Base-by-base conservation (phyloP, 2,888 invertebrate genomes). In the Eumerus sabulonum region DNA sequence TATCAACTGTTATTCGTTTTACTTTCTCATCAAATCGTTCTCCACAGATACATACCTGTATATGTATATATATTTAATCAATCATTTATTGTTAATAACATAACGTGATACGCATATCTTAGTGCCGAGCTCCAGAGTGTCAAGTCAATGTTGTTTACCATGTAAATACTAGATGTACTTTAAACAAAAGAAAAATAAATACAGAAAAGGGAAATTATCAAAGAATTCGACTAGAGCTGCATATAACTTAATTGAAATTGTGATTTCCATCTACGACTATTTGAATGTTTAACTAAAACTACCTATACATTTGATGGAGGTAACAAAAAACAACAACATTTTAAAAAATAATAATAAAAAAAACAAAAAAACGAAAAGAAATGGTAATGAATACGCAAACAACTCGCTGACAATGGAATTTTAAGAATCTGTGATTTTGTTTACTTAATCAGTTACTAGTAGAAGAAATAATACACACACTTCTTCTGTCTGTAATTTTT, bases 91-190 rank as follows among this genome's bases (percentile, higher is more conserved):
- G 66, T 48, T 66, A 72, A 50, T 47, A 72, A 62, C 62, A 57
- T 36, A 62, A 74, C 68, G 74, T 74, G 77, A 73, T 79, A 74
- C 77, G 73, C 73, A 77, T 77, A 68, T 63, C 72, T 68, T 57
- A 40, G 9, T 54, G 40, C 19, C 51, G 45, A 70, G 59, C 51
- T 68, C 19, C 40, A 11, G 53, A 70, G 71, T 72, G 57, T 64
- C 64, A 45, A 56, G 44, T 56, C n/a, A 36, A 72, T 60, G 54
- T 76, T 76, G 64, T 72, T 60, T 66, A 71, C 66, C 66, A 76
- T 76, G 66, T 66, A 70, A 70, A 62, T 64, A 63, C 57, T 53
- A 60, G 64, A 13, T 70, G 76, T 70, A 71, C 48, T 56, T 70
- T 12, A 48, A 54, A 40, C 27, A 50, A 44, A 51, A 44, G 9